Percentiles rank a stretch among this genome's conserved stretches.
These are phyloP conservation scores for Varanus salvator DNA, from an alignment of 2,113 vertebrate genomes.

Conservation along the genomic window DNA sequence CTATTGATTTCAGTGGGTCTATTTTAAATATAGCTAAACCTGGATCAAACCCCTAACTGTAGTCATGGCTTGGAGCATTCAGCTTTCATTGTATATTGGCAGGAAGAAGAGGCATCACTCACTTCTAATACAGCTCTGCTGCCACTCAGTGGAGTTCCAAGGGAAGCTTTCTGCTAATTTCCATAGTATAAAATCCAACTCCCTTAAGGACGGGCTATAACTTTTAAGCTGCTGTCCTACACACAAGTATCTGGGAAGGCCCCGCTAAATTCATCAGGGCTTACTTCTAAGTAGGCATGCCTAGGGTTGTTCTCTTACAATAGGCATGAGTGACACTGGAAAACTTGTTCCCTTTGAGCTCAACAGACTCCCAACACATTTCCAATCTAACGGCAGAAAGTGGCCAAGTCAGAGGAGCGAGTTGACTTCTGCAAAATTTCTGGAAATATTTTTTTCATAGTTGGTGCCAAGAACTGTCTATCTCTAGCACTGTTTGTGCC, in stretches of 20 bases:
- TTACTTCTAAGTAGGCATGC: neutral
- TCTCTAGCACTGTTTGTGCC: no score
- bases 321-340: neutral
- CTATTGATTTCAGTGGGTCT: no score
- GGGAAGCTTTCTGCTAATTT: neutral
- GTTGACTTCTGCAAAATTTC: no score
- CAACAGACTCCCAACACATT: no score
- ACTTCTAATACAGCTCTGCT: conserved; percentile 18
- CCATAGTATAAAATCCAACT: neutral
- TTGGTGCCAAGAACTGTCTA: no score
- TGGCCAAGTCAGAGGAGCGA: no score
- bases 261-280: neutral
- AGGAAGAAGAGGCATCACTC: neutral
- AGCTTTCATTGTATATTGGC: neutral
- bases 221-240: neutral
- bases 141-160: neutral
- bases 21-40: no score
- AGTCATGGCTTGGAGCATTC: neutral
- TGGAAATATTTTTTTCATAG: no score
- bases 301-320: neutral
- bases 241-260: neutral
- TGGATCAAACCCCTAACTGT: no score
- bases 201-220: neutral
- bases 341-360: neutral
- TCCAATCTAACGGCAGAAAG: no score